phyloP scores from a whole-genome alignment of 2,888 invertebrate genomes.

The Cheilosia vernalis region DNA sequence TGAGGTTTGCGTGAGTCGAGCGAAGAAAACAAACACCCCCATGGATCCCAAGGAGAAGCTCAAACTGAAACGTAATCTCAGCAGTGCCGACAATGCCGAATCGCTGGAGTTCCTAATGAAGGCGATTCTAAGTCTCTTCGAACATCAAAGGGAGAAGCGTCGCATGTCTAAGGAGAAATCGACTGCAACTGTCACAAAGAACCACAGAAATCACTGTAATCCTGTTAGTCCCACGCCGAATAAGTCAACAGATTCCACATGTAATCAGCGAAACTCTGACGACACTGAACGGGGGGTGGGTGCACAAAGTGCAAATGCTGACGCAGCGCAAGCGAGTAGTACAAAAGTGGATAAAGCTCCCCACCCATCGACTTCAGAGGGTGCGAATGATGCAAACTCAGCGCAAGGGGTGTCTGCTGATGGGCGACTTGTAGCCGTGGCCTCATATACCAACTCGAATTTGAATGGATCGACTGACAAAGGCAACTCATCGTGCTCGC shows the following conservation, averaged over 20 bases:
- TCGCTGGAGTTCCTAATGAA: constrained; percentile 80
- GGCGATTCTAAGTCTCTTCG: constrained; percentile 80
- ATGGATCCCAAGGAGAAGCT: constrained; percentile 77
- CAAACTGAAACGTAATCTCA: constrained; percentile 80
- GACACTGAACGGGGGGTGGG: constrained; percentile 27
- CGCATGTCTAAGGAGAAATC: constrained; percentile 35
- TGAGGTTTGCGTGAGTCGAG: constrained; percentile 77
- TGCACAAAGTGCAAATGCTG: constrained; percentile 75
- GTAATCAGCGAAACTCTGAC: constrained; percentile 33
- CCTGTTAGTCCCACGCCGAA: constrained; percentile 42
- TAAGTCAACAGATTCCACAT: constrained; percentile 60
- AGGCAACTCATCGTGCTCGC: constrained; percentile 40
- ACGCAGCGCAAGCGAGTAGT: constrained; percentile 71
- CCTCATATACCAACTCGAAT: constrained; percentile 49
- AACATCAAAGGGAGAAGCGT: constrained; percentile 76
- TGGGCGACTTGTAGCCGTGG: constrained; percentile 38
- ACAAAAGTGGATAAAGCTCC: constrained; percentile 48
- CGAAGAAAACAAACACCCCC: constrained; percentile 19
- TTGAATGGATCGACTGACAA: constrained; percentile 19
- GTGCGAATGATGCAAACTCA: constrained; percentile 59
- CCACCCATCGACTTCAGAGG: constrained; percentile 32
- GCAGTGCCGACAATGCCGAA: constrained; percentile 78
- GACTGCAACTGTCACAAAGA: background rate
- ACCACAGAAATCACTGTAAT: constrained; percentile 36
- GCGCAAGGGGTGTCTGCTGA: constrained; percentile 62